These are phyloP conservation scores for Lipotes vexillifer DNA, from an alignment of 2,113 vertebrate species.

Conservation along the genomic window DNA sequence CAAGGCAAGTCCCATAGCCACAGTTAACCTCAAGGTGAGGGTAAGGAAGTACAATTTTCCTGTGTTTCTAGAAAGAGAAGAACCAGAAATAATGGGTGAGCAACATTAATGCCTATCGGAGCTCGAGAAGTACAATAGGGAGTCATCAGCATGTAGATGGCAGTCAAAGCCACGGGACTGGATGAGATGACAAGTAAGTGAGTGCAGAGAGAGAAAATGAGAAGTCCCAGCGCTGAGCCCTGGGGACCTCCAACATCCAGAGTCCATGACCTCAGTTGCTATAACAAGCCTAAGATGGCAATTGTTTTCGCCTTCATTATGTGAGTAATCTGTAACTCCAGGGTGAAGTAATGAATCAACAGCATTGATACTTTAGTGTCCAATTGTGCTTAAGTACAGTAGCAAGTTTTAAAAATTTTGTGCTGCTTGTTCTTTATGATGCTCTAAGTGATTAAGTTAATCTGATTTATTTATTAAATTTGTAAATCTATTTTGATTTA, in stretches of 20 bases:
- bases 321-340: neutral
- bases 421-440: neutral
- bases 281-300: neutral
- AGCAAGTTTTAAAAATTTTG: neutral
- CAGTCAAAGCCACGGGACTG: neutral
- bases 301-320: neutral
- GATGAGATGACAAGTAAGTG: neutral
- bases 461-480: neutral
- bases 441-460: neutral
- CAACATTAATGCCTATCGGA: neutral
- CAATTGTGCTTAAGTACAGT: neutral
- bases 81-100: neutral
- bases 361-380: neutral
- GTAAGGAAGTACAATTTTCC: neutral
- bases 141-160: neutral
- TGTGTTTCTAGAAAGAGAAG: neutral
- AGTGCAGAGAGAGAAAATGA: neutral
- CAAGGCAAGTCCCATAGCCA: neutral
- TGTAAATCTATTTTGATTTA: neutral
- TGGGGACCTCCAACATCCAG: no score
- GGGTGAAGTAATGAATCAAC: neutral
- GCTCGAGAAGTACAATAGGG: neutral
- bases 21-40: neutral
- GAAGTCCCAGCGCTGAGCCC: neutral
- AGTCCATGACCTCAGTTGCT: neutral